Evolutionary conservation across 1,140 invertebrate species (phyloP).

Genomic region (Tetramorium parvispinum): DNA sequence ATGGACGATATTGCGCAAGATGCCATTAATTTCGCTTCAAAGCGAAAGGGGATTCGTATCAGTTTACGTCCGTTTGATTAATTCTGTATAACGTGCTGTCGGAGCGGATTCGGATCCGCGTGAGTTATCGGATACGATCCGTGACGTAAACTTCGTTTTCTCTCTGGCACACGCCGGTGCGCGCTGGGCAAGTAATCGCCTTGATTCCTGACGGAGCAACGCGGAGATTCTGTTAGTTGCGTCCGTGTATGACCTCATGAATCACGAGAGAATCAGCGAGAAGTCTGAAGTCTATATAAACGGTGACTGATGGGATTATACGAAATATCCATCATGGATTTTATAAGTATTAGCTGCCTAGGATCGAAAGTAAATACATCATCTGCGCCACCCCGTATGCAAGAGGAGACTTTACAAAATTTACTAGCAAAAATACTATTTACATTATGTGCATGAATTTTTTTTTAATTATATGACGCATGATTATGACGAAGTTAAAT

Average conservation of each 20-base stretch:
- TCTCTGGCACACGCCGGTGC: background rate
- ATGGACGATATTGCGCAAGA: slow-evolving; percentile 22
- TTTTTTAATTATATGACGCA: background rate
- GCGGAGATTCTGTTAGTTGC: slow-evolving; percentile 36
- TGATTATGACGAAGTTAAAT: background rate
- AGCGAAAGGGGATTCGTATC: slow-evolving; percentile 34
- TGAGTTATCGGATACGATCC: slow-evolving; percentile 41
- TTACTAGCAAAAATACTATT: background rate
- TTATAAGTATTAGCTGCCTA: slow-evolving; percentile 14
- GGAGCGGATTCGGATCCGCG: slow-evolving; percentile 21
- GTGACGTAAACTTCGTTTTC: slow-evolving; percentile 48
- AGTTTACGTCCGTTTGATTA: slow-evolving; percentile 48
- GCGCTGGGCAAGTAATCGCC: slow-evolving; percentile 16
- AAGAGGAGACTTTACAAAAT: background rate
- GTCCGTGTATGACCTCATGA: slow-evolving; percentile 35
- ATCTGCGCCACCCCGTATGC: background rate
- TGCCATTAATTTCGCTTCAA: slow-evolving; percentile 51
- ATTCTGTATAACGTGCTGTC: slow-evolving; percentile 44
- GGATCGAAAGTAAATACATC: background rate
- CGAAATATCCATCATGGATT: background rate
- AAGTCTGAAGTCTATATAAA: slow-evolving; percentile 5
- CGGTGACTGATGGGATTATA: slow-evolving; percentile 29
- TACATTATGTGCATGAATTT: background rate
- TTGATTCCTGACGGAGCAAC: slow-evolving; percentile 23
- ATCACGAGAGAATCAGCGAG: slow-evolving; percentile 27